phyloP scores from a whole-genome alignment of 2,888 invertebrate species.

The Phasia obesa region DNA sequence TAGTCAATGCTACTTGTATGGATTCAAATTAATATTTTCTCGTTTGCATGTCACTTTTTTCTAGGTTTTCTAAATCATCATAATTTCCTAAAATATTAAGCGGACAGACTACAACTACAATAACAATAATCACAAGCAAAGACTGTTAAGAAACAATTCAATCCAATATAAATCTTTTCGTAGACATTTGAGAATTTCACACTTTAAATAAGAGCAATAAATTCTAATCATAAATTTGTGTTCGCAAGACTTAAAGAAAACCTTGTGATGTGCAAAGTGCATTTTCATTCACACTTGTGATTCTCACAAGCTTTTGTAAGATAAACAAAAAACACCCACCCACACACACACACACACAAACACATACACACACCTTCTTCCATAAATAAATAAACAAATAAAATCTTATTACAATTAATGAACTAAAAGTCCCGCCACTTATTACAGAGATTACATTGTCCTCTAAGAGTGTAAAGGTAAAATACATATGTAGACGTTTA shows the following conservation, averaged over 20 bases:
- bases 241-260: conserved; percentile 56
- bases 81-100: conserved; percentile 16
- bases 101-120: background rate
- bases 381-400: conserved; percentile 26
- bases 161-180: conserved; percentile 61
- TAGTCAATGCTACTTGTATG: conserved; percentile 41
- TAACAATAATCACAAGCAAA: background rate
- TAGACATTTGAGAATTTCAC: conserved; percentile 65
- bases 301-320: conserved; percentile 32
- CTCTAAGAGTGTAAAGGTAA: conserved; percentile 59
- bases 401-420: conserved; percentile 62
- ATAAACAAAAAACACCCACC: background rate
- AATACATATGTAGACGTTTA: conserved; percentile 3
- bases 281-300: conserved; percentile 63
- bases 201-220: conserved; percentile 70
- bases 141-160: conserved; percentile 12
- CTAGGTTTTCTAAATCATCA: conserved; percentile 34
- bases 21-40: conserved; percentile 34
- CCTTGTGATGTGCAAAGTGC: conserved; percentile 71
- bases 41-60: conserved; percentile 19
- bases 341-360: background rate
- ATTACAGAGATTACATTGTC: conserved; percentile 37
- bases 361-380: too few relatives aligned
- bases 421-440: conserved; percentile 63
- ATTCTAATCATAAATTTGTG: conserved; percentile 66